phyloP scores from a whole-genome alignment of 2,888 invertebrate genomes.

The Lepidocyrtinus sp. region DNA sequence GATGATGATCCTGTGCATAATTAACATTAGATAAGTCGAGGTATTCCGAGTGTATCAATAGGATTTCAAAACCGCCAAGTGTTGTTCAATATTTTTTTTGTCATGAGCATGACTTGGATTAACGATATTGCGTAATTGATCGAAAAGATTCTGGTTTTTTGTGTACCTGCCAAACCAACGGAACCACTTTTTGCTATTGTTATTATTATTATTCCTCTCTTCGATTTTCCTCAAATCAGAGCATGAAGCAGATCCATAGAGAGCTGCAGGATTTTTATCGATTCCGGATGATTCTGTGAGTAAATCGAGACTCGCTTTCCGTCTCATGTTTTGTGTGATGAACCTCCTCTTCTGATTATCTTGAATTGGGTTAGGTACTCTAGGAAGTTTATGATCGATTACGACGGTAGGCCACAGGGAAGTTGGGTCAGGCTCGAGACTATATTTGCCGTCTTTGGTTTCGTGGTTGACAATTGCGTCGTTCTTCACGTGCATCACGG shows the following conservation, averaged over 20 bases:
- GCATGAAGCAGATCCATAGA: slow-evolving; percentile 33
- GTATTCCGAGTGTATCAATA: too few species aligned
- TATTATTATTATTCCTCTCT: slow-evolving; percentile 27
- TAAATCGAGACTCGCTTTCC: slow-evolving; percentile 35
- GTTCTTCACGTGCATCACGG: not conserved
- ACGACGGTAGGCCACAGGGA: slow-evolving; percentile 39
- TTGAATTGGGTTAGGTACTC: slow-evolving; percentile 41
- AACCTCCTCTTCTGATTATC: slow-evolving; percentile 31
- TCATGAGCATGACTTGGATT: too few species aligned
- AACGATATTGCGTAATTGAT: too few species aligned
- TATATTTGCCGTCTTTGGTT: too few species aligned
- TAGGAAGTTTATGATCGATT: slow-evolving; percentile 55
- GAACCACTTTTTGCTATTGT: slow-evolving; percentile 47
- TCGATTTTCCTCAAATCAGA: slow-evolving; percentile 35
- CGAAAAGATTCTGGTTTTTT: not conserved
- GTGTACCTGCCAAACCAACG: slow-evolving; percentile 56
- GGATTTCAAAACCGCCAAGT: too few species aligned
- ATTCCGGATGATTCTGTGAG: not conserved
- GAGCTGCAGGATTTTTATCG: not conserved
- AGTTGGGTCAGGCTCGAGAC: slow-evolving; percentile 5
- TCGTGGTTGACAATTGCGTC: not conserved
- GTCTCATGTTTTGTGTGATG: slow-evolving; percentile 47
- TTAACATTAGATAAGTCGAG: too few species aligned
- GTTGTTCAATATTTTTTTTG: too few species aligned
- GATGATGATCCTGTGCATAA: too few species aligned